Evolutionary conservation across 2,113 vertebrate species (phyloP), one percentile per base, ranked within the genome.

Genomic region (Otolemur garnettii): DNA sequence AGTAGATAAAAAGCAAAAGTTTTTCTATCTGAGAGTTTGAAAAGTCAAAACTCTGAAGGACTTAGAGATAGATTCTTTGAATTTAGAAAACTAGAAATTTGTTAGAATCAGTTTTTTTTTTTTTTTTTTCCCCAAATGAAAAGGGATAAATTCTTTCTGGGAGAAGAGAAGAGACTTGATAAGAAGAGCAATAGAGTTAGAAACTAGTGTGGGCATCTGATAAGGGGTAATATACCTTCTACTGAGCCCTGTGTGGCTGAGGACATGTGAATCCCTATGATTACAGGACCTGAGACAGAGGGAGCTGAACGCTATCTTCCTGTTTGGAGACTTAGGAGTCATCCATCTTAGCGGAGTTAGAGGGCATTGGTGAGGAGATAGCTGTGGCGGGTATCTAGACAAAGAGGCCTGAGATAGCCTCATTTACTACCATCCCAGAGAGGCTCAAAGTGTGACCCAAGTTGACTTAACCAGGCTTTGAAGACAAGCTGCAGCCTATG

Each of bases 11-110:
- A 85, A 53, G n/a, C n/a, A 66, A 66, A 57, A 88, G 9, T 22
- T 57, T 50, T 45, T 75, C 68, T 1, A 24, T 84, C 30, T 95
- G 33, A n/a, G n/a, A n/a, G n/a, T n/a, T n/a, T n/a, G n/a, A 84
- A 77, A 96, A 92, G n/a, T 95, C 50, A 89, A 94, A 92, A 90
- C 11, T 18, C 45, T 26, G 3, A 94, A 93, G 55, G 33, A 93
- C 33, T 93, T 19, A 90, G 71, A 64, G 11, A 12, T 35, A 96
- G 45, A 93, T 42, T 85, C 94, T 85, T 85, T 89, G 74, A 83
- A 55, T 22, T 22, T 68, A n/a, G 7, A n/a, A 92, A 72, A 86
- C 60, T 24, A 57, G 71, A 45, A 68, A 26, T 75, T 30, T 80
- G 45, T 82, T 55, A 75, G 57, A 92, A 21, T 3, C 21, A 59